Conservation (phyloP, 2,888 invertebrate species). For the Melinaea marsaeus region DNA sequence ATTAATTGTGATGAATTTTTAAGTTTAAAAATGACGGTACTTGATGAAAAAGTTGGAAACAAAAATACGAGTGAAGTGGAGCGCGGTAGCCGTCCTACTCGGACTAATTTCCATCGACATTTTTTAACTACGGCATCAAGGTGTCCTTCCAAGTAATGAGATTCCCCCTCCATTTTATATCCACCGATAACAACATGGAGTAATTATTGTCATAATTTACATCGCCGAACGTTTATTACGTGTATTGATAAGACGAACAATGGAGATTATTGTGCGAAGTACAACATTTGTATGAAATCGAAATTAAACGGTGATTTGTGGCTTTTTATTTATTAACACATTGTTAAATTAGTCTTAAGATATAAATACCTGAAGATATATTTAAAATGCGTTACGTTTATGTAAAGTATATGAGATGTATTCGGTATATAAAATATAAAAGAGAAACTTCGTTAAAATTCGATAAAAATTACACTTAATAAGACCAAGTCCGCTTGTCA, state of each 20-base stretch:
- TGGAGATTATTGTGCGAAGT: constrained; percentile 1
- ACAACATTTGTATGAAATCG: neutral
- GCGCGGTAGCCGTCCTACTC: constrained; percentile 22
- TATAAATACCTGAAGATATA: too few species aligned
- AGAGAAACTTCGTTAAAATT: constrained; percentile 14
- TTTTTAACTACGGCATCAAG: constrained; percentile 41
- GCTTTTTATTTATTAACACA: too few species aligned
- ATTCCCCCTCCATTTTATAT: constrained; percentile 62
- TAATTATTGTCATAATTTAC: constrained; percentile 76
- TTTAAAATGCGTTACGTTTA: too few species aligned
- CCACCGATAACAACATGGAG: constrained; percentile 63
- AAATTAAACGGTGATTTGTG: neutral
- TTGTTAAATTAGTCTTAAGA: too few species aligned
- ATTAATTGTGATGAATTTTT: neutral
- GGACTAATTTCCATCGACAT: constrained; percentile 23
- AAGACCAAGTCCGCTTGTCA: constrained; percentile 44
- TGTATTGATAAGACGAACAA: constrained; percentile 41
- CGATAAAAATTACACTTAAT: constrained; percentile 34
- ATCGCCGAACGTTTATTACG: constrained; percentile 68
- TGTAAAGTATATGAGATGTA: neutral
- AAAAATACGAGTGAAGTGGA: constrained; percentile 25
- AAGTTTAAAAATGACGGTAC: neutral
- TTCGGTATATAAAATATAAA: neutral
- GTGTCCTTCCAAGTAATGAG: constrained; percentile 55
- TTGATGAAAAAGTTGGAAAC: constrained; percentile 10